Evolutionary conservation across 1,140 invertebrate species (phyloP).

Genomic region (Palaemon carinicauda): DNA sequence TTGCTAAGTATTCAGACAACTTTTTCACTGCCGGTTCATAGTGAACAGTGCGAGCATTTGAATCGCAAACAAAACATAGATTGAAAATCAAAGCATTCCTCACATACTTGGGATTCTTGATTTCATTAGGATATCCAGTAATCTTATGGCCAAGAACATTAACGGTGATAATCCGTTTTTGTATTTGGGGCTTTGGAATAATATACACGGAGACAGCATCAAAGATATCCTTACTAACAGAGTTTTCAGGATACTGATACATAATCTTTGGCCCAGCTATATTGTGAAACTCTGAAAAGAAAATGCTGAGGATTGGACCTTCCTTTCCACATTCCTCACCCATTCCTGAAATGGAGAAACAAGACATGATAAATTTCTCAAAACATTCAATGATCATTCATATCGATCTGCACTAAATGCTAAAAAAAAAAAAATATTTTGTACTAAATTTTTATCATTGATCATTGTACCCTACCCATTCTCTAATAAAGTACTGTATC

Average conservation of each 20-base stretch:
- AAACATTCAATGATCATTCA: too few species aligned
- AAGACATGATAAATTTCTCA: too few species aligned
- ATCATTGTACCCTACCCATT: too few species aligned
- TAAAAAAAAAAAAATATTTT: too few species aligned
- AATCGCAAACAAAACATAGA: conserved; percentile 92
- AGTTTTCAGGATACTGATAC: conserved; percentile 71
- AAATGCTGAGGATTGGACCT: conserved; percentile 59
- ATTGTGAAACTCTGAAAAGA: conserved; percentile 61
- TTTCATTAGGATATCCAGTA: conserved; percentile 89
- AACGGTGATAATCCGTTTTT: conserved; percentile 90
- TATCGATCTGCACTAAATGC: too few species aligned
- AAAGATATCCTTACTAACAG: conserved; percentile 90
- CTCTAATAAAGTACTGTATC: too few species aligned
- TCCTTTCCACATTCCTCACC: conserved; percentile 52
- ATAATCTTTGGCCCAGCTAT: conserved; percentile 59
- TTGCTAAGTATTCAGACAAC: conserved; percentile 68
- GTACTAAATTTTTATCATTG: too few species aligned
- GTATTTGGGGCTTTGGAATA: conserved; percentile 91
- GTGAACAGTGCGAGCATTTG: conserved; percentile 80
- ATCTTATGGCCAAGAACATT: conserved; percentile 84
- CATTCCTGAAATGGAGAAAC: not conserved
- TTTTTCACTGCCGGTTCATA: conserved; percentile 70
- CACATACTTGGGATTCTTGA: conserved; percentile 89
- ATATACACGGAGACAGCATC: conserved; percentile 94
- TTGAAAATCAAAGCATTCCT: conserved; percentile 95